phyloP scores from a whole-genome alignment of 2,888 invertebrate species.

The Nemotelus pantherinus region DNA sequence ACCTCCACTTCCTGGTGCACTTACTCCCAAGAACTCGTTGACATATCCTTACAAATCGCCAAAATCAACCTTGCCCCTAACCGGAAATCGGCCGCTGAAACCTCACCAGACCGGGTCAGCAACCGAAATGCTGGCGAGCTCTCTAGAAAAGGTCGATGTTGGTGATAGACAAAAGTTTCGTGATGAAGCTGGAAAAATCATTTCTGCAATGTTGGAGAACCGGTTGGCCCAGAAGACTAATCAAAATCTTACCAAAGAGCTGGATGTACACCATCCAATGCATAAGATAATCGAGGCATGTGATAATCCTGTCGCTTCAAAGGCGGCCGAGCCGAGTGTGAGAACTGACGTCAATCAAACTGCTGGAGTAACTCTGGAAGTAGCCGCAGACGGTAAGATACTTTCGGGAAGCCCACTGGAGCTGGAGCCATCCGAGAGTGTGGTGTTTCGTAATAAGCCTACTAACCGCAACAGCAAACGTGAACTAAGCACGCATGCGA shows the following conservation, averaged over 20 bases:
- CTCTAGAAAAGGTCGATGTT: conserved; percentile 60
- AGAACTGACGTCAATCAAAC: conserved; percentile 8
- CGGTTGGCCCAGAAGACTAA: conserved; percentile 55
- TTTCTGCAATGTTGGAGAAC: conserved; percentile 63
- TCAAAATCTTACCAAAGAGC: conserved; percentile 11
- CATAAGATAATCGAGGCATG: conserved; percentile 61
- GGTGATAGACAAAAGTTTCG: conserved; percentile 61
- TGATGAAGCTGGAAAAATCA: conserved; percentile 63
- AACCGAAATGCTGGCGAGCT: conserved; percentile 61
- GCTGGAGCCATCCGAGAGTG: conserved; percentile 55
- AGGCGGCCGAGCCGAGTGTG: neutral
- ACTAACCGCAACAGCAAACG: conserved; percentile 54
- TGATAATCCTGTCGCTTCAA: conserved; percentile 52
- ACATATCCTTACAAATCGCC: neutral
- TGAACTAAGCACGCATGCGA: conserved; percentile 60
- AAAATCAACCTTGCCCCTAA: neutral
- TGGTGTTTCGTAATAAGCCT: conserved; percentile 58
- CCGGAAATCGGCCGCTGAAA: neutral
- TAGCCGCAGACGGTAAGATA: conserved; percentile 40
- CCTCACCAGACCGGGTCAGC: conserved; percentile 47
- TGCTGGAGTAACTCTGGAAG: conserved; percentile 19
- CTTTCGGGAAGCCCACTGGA: conserved; percentile 36
- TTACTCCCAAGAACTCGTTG: neutral
- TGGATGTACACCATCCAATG: conserved; percentile 58
- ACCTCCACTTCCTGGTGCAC: conserved; percentile 35